These are phyloP conservation scores for Aldrovandia affinis DNA, from an alignment of 2,797 vertebrate genomes.

Conservation along the genomic window DNA sequence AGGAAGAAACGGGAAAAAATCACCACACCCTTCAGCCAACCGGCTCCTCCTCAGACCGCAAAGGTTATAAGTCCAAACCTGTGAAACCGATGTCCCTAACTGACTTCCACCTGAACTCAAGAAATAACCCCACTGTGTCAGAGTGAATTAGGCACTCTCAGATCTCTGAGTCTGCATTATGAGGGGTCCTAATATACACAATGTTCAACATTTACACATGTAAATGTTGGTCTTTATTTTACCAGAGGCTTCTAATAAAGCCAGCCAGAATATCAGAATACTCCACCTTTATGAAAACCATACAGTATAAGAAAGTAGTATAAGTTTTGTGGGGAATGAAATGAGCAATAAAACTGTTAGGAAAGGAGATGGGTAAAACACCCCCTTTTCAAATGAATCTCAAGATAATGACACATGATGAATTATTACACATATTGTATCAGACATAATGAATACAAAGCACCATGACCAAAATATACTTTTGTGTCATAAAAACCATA, in stretches of 20 bases:
- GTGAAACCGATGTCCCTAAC: not conserved
- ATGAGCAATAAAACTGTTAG: too few relatives aligned
- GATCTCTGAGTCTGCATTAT: slow-evolving; percentile 6
- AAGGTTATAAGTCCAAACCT: slow-evolving; percentile 8
- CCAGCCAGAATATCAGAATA: not conserved
- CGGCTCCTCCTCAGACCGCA: not conserved
- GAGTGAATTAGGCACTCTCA: slow-evolving; percentile 33
- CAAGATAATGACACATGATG: not conserved
- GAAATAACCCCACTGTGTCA: slow-evolving; percentile 39
- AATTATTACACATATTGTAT: not conserved
- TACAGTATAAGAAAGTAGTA: not conserved
- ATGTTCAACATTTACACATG: slow-evolving; percentile 49
- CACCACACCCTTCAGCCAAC: not conserved
- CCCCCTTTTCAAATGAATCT: not conserved
- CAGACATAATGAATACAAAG: not conserved
- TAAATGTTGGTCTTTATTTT: slow-evolving; percentile 56
- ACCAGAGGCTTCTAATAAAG: slow-evolving; percentile 55
- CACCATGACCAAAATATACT: not conserved
- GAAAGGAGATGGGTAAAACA: not conserved
- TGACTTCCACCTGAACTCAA: not conserved
- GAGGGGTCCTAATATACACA: slow-evolving; percentile 52
- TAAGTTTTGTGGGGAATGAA: too few relatives aligned
- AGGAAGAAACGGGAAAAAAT: not conserved
- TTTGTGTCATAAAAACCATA: not conserved
- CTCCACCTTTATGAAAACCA: not conserved